A percentile compares a stretch with the other conserved stretches of the same genome.
Evolutionary conservation across 2,113 vertebrate species (phyloP).

Genomic region (Vireo altiloquus): DNA sequence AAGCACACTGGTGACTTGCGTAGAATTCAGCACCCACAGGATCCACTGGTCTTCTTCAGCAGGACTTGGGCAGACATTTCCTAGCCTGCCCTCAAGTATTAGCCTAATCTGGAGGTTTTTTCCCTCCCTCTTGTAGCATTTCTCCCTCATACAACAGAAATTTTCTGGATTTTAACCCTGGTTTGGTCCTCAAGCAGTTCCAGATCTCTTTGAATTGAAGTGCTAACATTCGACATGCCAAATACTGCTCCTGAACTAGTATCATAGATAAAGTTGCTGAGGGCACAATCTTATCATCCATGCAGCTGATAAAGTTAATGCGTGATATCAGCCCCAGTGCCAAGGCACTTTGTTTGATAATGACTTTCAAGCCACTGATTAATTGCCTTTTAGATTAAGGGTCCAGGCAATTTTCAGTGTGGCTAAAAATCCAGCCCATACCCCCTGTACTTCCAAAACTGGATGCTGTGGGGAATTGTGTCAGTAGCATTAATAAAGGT

Average conservation of each 20-base stretch:
- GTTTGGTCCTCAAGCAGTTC: neutral
- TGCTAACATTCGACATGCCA: neutral
- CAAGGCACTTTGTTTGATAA: neutral
- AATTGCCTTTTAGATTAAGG: neutral
- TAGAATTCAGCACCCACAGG: neutral
- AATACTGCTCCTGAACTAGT: neutral
- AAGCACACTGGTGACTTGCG: fast-evolving
- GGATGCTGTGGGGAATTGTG: neutral
- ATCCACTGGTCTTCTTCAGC: neutral
- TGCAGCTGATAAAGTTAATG: neutral
- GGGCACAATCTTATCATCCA: fast-evolving
- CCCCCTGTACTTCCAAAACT: neutral
- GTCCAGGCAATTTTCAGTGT: neutral
- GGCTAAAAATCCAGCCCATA: neutral
- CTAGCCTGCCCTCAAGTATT: neutral
- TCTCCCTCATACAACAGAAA: neutral
- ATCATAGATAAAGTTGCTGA: neutral
- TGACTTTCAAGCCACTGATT: neutral
- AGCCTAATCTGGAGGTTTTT: neutral
- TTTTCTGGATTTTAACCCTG: neutral
- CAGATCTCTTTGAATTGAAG: neutral
- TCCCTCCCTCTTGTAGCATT: neutral
- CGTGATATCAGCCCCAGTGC: fast-evolving
- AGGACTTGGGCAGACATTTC: neutral
- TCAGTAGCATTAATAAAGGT: neutral